These are phyloP conservation scores for Diarsia brunnea DNA, from an alignment of 2,888 invertebrate genomes.

Conservation along the genomic window DNA sequence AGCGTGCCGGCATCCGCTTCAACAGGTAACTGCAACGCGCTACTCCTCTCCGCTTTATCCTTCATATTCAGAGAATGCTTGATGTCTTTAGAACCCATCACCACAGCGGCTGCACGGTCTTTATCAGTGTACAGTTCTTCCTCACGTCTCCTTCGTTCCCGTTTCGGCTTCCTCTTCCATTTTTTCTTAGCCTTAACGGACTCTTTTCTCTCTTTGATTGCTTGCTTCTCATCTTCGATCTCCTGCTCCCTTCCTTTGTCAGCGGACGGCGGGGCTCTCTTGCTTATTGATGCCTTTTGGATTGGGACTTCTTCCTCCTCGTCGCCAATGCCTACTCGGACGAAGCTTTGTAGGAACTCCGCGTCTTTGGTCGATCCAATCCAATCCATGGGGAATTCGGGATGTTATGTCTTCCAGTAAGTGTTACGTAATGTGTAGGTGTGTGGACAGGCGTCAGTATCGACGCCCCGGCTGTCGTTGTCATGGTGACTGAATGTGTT, in stretches of 20 bases:
- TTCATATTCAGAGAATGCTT: slow-evolving; percentile 96
- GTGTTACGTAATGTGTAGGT: slow-evolving; percentile 81
- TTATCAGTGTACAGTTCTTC: slow-evolving; percentile 97
- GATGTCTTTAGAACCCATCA: slow-evolving; percentile 96
- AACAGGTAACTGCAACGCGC: slow-evolving; percentile 93
- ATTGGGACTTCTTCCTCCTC: slow-evolving; percentile 88
- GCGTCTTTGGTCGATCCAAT: slow-evolving; percentile 93
- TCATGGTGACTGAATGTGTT: slow-evolving; percentile 86
- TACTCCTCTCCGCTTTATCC: slow-evolving; percentile 94
- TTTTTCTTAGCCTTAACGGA: slow-evolving; percentile 82
- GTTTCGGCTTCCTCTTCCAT: slow-evolving; percentile 81
- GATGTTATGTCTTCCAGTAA: slow-evolving; percentile 25
- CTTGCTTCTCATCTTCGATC: slow-evolving; percentile 78
- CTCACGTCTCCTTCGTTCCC: slow-evolving; percentile 83
- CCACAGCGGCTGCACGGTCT: slow-evolving; percentile 97
- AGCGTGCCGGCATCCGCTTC: slow-evolving; percentile 95
- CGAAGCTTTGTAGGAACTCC: slow-evolving; percentile 95
- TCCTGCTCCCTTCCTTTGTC: slow-evolving; percentile 77
- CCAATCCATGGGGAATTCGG: slow-evolving; percentile 70
- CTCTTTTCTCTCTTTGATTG: slow-evolving; percentile 81
- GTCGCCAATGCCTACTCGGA: slow-evolving; percentile 92
- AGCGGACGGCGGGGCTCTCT: slow-evolving; percentile 80
- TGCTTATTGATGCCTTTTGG: slow-evolving; percentile 86
- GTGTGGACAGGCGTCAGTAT: slow-evolving; percentile 84
- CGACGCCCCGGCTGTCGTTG: slow-evolving; percentile 86